phyloP scores from a whole-genome alignment of 2,797 vertebrate genomes.

The Mormyrus proboscirostris region DNA sequence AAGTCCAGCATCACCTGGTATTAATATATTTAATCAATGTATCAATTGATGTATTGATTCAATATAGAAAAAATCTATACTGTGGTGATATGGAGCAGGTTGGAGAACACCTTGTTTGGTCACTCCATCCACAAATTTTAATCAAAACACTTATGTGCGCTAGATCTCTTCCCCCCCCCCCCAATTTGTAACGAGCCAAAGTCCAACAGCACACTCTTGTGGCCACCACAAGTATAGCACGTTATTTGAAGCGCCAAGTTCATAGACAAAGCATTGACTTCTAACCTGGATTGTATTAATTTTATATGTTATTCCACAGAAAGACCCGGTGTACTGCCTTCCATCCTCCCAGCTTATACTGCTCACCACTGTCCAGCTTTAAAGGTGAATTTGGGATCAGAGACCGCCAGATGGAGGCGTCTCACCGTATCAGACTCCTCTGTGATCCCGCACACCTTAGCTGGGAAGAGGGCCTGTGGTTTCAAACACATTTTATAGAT shows the following conservation, averaged over 20 bases:
- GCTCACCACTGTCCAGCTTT: conserved; percentile 96
- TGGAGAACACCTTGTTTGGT: not conserved
- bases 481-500: not conserved
- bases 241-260: not conserved
- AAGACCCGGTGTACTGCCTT: not conserved
- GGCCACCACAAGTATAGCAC: not conserved
- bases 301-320: not conserved
- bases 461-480: conserved; percentile 70
- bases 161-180: too few relatives aligned
- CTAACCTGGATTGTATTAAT: not conserved
- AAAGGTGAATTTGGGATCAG: conserved; percentile 77
- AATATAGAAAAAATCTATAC: not conserved
- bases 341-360: not conserved
- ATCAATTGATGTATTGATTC: not conserved
- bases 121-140: too few relatives aligned
- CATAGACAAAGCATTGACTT: not conserved
- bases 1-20: not conserved
- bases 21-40: not conserved
- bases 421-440: conserved; percentile 77
- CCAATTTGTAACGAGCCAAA: not conserved
- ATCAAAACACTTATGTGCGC: not conserved
- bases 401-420: conserved; percentile 70
- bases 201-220: conserved; percentile 14
- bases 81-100: not conserved
- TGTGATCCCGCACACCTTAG: conserved; percentile 73